Percentiles rank a stretch among this genome's conserved stretches.
phyloP scores from a whole-genome alignment of 2,113 vertebrate species.

The Hippocampus mohnikei region DNA sequence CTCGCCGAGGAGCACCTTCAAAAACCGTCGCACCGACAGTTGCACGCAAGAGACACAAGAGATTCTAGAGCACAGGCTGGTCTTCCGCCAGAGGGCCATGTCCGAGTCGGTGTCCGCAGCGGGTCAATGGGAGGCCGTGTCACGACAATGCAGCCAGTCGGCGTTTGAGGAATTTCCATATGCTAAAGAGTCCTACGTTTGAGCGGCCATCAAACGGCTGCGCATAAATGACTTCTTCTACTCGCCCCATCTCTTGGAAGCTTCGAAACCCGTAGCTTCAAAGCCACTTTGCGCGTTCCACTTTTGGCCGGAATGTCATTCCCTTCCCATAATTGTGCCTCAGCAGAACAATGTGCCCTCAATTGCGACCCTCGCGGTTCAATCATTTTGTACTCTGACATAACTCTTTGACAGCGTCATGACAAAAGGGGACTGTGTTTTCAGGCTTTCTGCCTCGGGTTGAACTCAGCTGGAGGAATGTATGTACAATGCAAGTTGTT shows the following conservation, averaged over 20 bases:
- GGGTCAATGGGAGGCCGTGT: constrained; percentile 56
- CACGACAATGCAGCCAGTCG: constrained; percentile 78
- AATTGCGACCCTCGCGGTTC: background rate
- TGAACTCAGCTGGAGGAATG: background rate
- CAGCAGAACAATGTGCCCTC: background rate
- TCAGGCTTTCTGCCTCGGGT: background rate
- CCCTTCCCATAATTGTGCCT: background rate
- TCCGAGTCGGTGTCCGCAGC: constrained; percentile 74
- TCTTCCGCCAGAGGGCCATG: constrained; percentile 75
- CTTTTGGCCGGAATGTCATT: background rate
- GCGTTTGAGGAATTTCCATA: constrained; percentile 81
- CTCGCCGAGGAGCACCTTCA: background rate
- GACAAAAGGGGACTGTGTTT: background rate
- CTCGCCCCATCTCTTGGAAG: background rate
- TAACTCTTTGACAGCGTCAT: background rate
- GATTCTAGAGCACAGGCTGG: background rate
- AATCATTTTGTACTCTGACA: background rate
- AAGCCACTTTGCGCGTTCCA: background rate
- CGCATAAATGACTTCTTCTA: background rate
- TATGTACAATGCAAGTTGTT: background rate
- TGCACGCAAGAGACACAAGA: constrained; percentile 12
- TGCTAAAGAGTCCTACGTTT: constrained; percentile 92
- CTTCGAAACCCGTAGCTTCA: background rate
- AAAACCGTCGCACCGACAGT: constrained; percentile 24
- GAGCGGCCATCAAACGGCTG: constrained; percentile 33